phyloP scores from a whole-genome alignment of 2,113 vertebrate species.

The Protobothrops mucrosquamatus region DNA sequence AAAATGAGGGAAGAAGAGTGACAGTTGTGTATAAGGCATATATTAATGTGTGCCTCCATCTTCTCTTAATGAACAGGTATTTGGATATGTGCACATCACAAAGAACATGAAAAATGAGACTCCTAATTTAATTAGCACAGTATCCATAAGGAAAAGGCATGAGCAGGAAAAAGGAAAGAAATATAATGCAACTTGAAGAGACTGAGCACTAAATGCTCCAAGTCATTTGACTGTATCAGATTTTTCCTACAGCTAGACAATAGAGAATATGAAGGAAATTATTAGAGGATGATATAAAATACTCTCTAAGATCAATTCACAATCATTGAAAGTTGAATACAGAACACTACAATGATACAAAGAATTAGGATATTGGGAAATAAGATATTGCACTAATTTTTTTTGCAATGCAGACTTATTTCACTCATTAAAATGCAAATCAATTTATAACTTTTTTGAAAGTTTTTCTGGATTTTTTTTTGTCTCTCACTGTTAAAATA shows the following conservation, averaged over 20 bases:
- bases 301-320: background rate
- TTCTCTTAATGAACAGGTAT: background rate
- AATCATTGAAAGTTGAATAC: background rate
- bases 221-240: rapidly evolving
- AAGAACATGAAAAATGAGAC: background rate
- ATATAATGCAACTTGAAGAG: background rate
- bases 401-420: background rate
- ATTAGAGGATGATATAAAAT: background rate
- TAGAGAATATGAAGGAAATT: background rate
- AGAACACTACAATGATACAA: background rate
- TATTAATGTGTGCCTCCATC: background rate
- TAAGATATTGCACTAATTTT: background rate
- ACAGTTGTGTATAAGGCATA: background rate
- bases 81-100: background rate
- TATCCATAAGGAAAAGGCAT: background rate
- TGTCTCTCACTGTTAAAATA: too few relatives aligned
- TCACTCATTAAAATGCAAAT: too few relatives aligned
- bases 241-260: rapidly evolving
- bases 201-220: background rate
- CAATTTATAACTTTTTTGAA: too few relatives aligned
- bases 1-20: background rate
- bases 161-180: background rate
- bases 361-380: background rate
- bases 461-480: too few relatives aligned
- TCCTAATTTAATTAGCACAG: background rate